Percentiles rank a stretch among this genome's conserved stretches.
Conservation (phyloP, 2,113 vertebrate genomes). For the Salminus brasiliensis region DNA sequence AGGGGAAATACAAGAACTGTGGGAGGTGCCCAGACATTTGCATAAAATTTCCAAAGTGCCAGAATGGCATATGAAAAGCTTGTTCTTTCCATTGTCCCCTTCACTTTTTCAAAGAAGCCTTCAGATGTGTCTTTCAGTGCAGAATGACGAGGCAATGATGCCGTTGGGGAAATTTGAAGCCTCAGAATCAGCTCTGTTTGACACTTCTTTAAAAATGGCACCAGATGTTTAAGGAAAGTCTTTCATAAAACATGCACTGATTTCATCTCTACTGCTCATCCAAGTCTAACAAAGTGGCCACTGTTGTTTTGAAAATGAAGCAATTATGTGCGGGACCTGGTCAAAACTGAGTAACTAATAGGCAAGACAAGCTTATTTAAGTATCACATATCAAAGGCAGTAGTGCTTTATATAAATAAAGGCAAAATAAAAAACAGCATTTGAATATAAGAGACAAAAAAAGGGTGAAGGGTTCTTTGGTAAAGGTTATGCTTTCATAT, state of each 20-base stretch:
- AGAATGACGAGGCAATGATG: slow-evolving; percentile 52
- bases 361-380: too few species aligned
- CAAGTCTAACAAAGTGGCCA: not conserved
- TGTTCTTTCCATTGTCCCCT: slow-evolving; percentile 48
- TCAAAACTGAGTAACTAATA: too few species aligned
- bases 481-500: too few species aligned
- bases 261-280: not conserved
- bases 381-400: too few species aligned
- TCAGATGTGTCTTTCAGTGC: slow-evolving; percentile 54
- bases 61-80: slow-evolving; percentile 53
- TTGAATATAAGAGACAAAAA: too few species aligned
- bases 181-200: slow-evolving; percentile 10
- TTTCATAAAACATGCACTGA: not conserved
- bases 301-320: not conserved
- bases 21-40: slow-evolving; percentile 58
- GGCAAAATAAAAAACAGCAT: too few species aligned
- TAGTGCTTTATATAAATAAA: too few species aligned
- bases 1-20: slow-evolving; percentile 53
- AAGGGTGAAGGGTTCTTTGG: too few species aligned
- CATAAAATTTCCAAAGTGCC: slow-evolving; percentile 66
- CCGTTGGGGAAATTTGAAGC: slow-evolving; percentile 64
- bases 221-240: not conserved
- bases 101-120: slow-evolving; percentile 40
- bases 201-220: not conserved
- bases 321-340: too few species aligned